Evolutionary conservation across 2,797 vertebrate genomes (phyloP).

Genomic region (Selene dorsalis): DNA sequence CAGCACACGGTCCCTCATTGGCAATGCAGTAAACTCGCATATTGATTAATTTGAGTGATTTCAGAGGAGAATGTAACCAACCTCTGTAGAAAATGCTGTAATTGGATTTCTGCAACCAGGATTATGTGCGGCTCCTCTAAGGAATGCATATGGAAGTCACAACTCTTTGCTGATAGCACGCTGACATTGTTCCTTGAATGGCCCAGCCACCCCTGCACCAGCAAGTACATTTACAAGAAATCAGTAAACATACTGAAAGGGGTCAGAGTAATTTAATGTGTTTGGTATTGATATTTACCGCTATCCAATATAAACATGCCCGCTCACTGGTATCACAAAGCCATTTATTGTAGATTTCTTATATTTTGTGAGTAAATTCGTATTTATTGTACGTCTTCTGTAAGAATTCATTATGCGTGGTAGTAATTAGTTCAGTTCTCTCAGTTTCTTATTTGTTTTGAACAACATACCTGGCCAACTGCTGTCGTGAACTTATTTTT

Average conservation of each 20-base stretch:
- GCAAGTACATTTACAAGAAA: slow-evolving; percentile 14
- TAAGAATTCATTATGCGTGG: slow-evolving; percentile 2
- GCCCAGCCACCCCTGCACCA: slow-evolving; percentile 8
- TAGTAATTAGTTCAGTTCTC: slow-evolving; percentile 26
- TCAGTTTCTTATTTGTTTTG: slow-evolving; percentile 2
- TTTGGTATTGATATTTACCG: background rate
- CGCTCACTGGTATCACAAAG: background rate
- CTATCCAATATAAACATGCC: background rate
- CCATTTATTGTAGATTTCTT: background rate
- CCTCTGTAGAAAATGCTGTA: slow-evolving; percentile 77
- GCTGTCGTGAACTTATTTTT: slow-evolving; percentile 36
- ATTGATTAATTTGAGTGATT: slow-evolving; percentile 82
- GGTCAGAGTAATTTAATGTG: background rate
- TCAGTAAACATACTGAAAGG: slow-evolving; percentile 27
- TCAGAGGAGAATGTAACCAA: slow-evolving; percentile 76
- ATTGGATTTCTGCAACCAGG: slow-evolving; percentile 79
- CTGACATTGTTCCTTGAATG: slow-evolving; percentile 37
- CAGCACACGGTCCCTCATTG: slow-evolving; percentile 54
- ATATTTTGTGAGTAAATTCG: background rate
- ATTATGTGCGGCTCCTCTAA: slow-evolving; percentile 65
- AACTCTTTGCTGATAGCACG: slow-evolving; percentile 45
- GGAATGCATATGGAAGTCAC: slow-evolving; percentile 63
- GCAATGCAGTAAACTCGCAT: slow-evolving; percentile 63
- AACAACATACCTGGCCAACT: background rate
- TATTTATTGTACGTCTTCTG: background rate